phyloP scores from a whole-genome alignment of 92 coral and sea anemone genomes.

The Anthopleura xanthogrammica region DNA sequence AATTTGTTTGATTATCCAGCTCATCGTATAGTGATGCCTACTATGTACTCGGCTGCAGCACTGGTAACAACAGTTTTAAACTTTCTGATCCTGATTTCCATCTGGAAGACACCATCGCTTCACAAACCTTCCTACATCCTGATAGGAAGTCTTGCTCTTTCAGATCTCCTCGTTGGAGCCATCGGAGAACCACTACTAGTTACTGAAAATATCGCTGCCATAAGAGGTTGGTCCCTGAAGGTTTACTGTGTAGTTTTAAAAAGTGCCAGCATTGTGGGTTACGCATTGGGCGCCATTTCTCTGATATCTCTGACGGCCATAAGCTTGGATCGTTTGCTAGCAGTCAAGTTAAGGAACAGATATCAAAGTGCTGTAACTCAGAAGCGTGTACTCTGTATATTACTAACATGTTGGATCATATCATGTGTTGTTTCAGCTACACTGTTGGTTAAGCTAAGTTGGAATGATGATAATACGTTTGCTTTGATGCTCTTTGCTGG shows the following conservation, averaged over 20 bases:
- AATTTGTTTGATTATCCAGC: too few species aligned
- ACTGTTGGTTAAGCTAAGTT: too few species aligned
- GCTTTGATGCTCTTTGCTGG: background rate
- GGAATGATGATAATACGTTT: too few species aligned
- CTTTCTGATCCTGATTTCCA: background rate
- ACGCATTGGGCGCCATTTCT: background rate
- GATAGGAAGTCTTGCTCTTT: background rate
- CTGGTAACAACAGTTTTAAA: background rate
- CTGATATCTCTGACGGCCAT: background rate
- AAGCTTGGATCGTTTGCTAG: slow-evolving; percentile 1
- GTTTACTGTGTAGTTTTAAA: background rate
- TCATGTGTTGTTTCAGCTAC: too few species aligned
- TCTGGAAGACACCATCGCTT: background rate
- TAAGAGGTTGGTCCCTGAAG: background rate
- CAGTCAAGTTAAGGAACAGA: background rate
- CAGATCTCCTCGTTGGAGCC: slow-evolving; percentile 9
- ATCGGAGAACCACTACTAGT: slow-evolving; percentile 3
- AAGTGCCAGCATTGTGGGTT: background rate
- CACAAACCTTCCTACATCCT: slow-evolving; percentile 11
- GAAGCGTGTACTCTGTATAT: background rate
- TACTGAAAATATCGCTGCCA: background rate
- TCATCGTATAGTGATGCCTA: too few species aligned
- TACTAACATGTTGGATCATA: background rate
- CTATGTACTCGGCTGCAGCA: background rate
- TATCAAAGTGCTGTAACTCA: background rate